A percentile compares a stretch with the other conserved stretches of the same genome.
phyloP scores from a whole-genome alignment of 2,888 invertebrate species.

The Nineta flava region DNA sequence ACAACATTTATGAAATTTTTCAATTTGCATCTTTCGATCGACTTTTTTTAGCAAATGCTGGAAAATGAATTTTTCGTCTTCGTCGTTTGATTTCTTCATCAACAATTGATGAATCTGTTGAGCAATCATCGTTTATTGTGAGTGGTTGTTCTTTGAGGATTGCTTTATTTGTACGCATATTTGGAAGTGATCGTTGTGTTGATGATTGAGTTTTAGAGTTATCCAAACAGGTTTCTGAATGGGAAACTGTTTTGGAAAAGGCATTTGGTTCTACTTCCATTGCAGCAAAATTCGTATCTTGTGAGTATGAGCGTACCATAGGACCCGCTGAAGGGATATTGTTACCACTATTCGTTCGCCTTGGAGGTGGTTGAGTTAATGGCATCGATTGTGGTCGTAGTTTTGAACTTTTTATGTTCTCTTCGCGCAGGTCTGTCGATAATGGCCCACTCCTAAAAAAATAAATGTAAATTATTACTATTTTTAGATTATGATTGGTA shows the following conservation, averaged over 20 bases:
- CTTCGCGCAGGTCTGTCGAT: slow-evolving; percentile 5
- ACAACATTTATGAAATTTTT: too few species aligned
- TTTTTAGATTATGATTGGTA: too few species aligned
- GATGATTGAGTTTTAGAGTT: slow-evolving; percentile 11
- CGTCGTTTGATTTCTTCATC: slow-evolving; percentile 45
- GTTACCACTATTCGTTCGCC: slow-evolving; percentile 24
- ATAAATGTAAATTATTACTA: too few species aligned
- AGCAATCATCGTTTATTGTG: slow-evolving; percentile 40
- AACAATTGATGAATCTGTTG: slow-evolving; percentile 52
- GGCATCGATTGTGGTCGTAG: slow-evolving; percentile 7
- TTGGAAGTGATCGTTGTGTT: slow-evolving; percentile 10
- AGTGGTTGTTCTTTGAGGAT: slow-evolving; percentile 21
- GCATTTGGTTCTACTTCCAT: slow-evolving; percentile 15
- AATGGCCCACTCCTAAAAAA: too few species aligned
- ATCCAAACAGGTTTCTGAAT: slow-evolving; percentile 33
- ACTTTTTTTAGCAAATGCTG: slow-evolving; percentile 39
- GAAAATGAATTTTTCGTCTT: slow-evolving; percentile 45
- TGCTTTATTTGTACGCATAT: slow-evolving; percentile 11
- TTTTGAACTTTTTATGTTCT: background rate
- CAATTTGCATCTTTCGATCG: slow-evolving; percentile 25
- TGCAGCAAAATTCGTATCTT: slow-evolving; percentile 28
- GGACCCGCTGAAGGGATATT: slow-evolving; percentile 14
- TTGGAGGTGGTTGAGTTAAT: slow-evolving; percentile 15
- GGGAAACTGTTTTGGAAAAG: slow-evolving; percentile 29
- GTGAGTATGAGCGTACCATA: slow-evolving; percentile 34